Conservation (phyloP, 2,797 vertebrate genomes). For the Moxostoma hubbsi region DNA sequence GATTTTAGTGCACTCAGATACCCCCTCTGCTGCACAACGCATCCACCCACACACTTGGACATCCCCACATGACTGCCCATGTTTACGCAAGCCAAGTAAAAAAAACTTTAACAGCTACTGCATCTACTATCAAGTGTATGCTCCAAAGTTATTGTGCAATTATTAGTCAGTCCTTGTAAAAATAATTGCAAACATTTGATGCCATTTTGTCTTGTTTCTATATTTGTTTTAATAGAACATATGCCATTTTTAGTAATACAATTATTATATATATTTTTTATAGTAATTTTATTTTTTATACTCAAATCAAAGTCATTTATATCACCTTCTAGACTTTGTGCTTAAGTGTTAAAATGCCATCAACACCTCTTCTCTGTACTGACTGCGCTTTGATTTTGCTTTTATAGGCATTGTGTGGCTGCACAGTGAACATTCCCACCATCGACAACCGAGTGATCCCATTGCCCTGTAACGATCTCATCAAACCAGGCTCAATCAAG, state of each 20-base stretch:
- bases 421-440: constrained; percentile 96
- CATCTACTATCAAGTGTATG: not conserved
- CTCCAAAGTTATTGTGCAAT: not conserved
- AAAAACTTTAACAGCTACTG: not conserved
- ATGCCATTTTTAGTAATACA: not conserved
- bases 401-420: constrained; percentile 91
- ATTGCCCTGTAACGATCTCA: constrained; percentile 93
- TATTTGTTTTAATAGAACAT: not conserved
- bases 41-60: constrained; percentile 51
- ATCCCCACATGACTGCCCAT: too few species aligned
- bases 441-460: constrained; percentile 93
- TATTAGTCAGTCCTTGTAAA: not conserved
- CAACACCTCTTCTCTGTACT: not conserved
- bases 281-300: too few species aligned
- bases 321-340: constrained; percentile 7
- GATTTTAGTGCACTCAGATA: constrained; percentile 65
- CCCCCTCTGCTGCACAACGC: constrained; percentile 50
- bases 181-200: not conserved
- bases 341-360: constrained; percentile 29
- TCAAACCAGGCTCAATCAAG: constrained; percentile 93
- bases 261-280: too few species aligned
- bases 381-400: constrained; percentile 38
- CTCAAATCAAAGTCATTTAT: not conserved
- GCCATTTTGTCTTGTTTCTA: not conserved
- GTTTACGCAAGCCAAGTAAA: not conserved